Conservation (phyloP, 2,888 invertebrate genomes). For the Apamea monoglypha region DNA sequence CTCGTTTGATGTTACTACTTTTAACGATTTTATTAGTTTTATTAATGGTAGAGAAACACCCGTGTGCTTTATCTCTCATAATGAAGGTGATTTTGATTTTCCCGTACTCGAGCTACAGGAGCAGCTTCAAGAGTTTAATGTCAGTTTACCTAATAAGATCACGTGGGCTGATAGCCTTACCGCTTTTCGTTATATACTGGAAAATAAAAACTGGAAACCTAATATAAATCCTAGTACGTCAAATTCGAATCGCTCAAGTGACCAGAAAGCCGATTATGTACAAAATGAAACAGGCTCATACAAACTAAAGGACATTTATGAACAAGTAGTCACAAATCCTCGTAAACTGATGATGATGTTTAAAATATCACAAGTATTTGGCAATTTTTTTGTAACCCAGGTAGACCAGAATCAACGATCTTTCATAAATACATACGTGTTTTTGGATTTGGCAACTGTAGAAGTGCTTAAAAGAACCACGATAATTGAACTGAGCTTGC, state of each 20-base stretch:
- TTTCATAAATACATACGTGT: conserved; percentile 31
- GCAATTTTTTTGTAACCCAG: conserved; percentile 30
- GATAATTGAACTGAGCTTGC: neutral
- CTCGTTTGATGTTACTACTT: conserved; percentile 17
- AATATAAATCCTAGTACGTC: neutral
- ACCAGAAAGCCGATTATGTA: neutral
- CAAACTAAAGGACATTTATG: conserved; percentile 32
- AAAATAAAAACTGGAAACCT: conserved; percentile 46
- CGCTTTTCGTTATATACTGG: conserved; percentile 42
- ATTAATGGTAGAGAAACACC: conserved; percentile 36
- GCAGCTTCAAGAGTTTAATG: conserved; percentile 40
- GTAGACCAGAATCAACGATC: conserved; percentile 34
- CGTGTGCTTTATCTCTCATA: conserved; percentile 34
- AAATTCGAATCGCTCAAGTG: neutral
- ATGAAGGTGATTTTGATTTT: conserved; percentile 15
- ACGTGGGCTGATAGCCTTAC: conserved; percentile 39
- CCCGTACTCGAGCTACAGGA: conserved; percentile 33
- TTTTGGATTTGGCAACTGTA: conserved; percentile 26
- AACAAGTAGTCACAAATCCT: conserved; percentile 17
- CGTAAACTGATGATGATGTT: conserved; percentile 25
- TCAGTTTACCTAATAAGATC: conserved; percentile 40
- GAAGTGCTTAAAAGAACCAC: neutral
- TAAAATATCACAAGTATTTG: conserved; percentile 35
- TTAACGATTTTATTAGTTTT: conserved; percentile 39
- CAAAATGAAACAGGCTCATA: neutral